Evolutionary conservation across 2,888 invertebrate species (phyloP), one percentile per base, ranked within the genome.

Genomic region (Acanthosepion esculentum): DNA sequence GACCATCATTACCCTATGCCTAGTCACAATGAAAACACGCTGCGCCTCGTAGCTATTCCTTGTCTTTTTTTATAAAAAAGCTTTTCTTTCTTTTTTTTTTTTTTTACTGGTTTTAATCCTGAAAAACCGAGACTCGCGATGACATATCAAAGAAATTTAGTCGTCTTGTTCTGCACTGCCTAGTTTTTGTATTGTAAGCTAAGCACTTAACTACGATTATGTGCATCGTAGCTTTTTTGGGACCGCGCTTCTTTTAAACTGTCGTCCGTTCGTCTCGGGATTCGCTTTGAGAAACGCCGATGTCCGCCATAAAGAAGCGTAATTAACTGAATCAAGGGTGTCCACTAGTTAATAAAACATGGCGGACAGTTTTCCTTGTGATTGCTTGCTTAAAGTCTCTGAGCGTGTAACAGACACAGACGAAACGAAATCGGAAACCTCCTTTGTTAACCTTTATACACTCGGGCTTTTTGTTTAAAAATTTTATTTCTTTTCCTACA

Each of bases 401-500:
- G n/a, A 78, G 78, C 78, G 78, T 78, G 78, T 78, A 78, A 78
- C 78, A 78, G 78, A 78, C n/a, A n/a, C 78, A 78, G 78, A 78
- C 78, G n/a, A 2, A n/a, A 33, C 78, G 78, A 78, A 78, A 78
- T 33, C 12, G n/a, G n/a, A 78, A 78, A 78, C 78, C 78, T 33
- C 15, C n/a, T 78, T 78, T 78, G 78, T 78, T 78, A 78, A 78
- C 78, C 78, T 78, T 78, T 78, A 78, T 78, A 78, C 78, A 78
- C n/a, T 33, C 15, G n/a, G 78, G n/a, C n/a, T n/a, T 78, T 78
- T n/a, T 78, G n/a, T 78, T 78, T 15, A n/a, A n/a, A 78, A n/a
- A n/a, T n/a, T 78, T 78, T 78, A 78, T n/a, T n/a, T 33, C 78
- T 78, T 59, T n/a, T 78, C 78, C 7, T 12, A 15, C 15, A n/a